Percentiles rank a stretch among this genome's conserved stretches.
These are phyloP conservation scores for Cephus cinctus DNA, from an alignment of 1,140 invertebrate species.

Conservation along the genomic window DNA sequence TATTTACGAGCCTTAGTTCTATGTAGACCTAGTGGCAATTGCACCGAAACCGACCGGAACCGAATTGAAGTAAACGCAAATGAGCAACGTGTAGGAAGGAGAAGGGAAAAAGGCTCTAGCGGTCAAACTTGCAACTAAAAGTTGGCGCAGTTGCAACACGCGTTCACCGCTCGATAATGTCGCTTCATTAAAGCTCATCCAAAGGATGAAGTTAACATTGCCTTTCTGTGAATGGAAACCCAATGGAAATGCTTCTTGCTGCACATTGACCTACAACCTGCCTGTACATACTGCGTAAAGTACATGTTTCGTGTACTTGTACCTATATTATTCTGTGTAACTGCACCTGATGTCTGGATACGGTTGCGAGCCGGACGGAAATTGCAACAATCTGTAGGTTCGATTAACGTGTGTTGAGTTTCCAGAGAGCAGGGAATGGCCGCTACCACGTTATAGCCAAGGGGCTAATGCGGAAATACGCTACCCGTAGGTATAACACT, in stretches of 20 bases:
- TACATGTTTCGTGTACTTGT: no score
- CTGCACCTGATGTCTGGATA: background rate
- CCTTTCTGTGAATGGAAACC: no score
- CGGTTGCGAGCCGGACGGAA: background rate
- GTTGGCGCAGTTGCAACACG: background rate
- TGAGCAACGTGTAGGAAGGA: no score
- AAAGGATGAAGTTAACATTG: no score
- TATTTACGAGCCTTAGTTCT: slow-evolving; percentile 1
- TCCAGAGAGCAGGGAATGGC: slow-evolving; percentile 15
- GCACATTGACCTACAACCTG: no score
- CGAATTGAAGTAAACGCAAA: slow-evolving; percentile 21
- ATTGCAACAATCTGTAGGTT: slow-evolving; percentile 14
- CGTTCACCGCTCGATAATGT: background rate
- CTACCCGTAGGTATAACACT: no score
- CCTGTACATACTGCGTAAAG: no score
- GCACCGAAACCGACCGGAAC: slow-evolving; percentile 23
- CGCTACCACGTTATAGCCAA: background rate
- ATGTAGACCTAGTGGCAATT: slow-evolving; percentile 13
- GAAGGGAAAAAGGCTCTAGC: no score
- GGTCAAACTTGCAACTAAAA: no score
- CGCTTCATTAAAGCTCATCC: no score
- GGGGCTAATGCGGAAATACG: no score
- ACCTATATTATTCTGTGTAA: slow-evolving; percentile 7
- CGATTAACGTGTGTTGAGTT: slow-evolving; percentile 5
- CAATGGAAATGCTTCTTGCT: no score